A percentile compares a stretch with the other conserved stretches of the same genome.
phyloP scores from a whole-genome alignment of 2,888 invertebrate species.

The Eremobia ochroleuca region DNA sequence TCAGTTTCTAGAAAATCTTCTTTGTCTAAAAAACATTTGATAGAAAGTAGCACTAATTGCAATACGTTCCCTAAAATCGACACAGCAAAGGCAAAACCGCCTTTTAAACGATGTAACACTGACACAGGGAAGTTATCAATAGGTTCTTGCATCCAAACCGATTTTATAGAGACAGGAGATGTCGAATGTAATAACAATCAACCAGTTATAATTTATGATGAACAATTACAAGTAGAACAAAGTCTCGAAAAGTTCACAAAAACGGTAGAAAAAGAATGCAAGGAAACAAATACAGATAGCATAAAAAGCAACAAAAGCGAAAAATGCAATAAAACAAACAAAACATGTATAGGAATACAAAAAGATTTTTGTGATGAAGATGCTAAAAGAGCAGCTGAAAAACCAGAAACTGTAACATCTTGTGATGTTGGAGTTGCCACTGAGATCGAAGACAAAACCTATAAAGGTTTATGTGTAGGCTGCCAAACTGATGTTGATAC shows the following conservation, averaged over 20 bases:
- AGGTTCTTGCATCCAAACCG: conserved; percentile 60
- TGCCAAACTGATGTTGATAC: conserved; percentile 45
- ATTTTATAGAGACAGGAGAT: not conserved
- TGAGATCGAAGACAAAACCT: not conserved
- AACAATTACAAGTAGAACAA: conserved; percentile 17
- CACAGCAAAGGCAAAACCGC: conserved; percentile 70
- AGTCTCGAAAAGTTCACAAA: not conserved
- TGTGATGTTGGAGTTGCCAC: conserved; percentile 43
- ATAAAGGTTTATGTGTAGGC: not conserved
- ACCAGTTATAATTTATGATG: not conserved
- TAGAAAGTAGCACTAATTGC: conserved; percentile 46
- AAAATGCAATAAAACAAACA: conserved; percentile 1
- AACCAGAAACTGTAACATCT: not conserved
- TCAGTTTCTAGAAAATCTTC: conserved; percentile 22
- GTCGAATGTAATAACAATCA: conserved; percentile 24
- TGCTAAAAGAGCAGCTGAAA: not conserved
- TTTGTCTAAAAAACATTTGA: conserved; percentile 11
- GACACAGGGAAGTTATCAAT: conserved; percentile 65
- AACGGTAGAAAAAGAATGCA: conserved; percentile 1
- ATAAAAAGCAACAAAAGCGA: conserved; percentile 20
- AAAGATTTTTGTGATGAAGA: conserved; percentile 50
- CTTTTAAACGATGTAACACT: conserved; percentile 77
- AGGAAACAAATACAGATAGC: not conserved
- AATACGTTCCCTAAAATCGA: conserved; percentile 78
- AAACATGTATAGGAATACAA: conserved; percentile 64